These are phyloP conservation scores for Zaprionus taronus DNA, from an alignment of 1,140 invertebrate species.

Conservation along the genomic window DNA sequence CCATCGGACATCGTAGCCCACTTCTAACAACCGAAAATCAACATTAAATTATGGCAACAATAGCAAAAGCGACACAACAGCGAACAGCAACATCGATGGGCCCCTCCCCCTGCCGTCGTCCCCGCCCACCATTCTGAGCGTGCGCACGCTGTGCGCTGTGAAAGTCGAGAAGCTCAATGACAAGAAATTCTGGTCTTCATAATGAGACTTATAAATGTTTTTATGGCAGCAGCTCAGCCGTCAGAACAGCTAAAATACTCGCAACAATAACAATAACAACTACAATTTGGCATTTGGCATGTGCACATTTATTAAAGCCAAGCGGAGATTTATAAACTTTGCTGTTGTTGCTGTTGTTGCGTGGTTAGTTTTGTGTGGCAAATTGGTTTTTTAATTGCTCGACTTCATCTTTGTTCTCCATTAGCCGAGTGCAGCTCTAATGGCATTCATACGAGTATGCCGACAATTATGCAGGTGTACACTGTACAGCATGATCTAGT, in stretches of 20 bases:
- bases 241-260: conserved; percentile 54
- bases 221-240: conserved; percentile 71
- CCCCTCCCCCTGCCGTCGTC: background rate
- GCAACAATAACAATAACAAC: conserved; percentile 28
- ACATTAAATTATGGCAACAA: conserved; percentile 80
- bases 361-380: conserved; percentile 53
- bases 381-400: conserved; percentile 76
- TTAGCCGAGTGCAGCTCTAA: conserved; percentile 20
- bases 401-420: conserved; percentile 43
- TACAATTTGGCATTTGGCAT: conserved; percentile 70
- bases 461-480: conserved; percentile 47
- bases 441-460: conserved; percentile 8
- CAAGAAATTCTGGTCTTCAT: conserved; percentile 82
- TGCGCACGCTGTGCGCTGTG: conserved; percentile 69
- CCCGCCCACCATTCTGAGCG: conserved; percentile 33
- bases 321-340: conserved; percentile 56
- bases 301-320: conserved; percentile 79
- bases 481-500: conserved; percentile 42
- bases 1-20: conserved; percentile 64
- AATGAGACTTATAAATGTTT: conserved; percentile 82
- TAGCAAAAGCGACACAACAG: conserved; percentile 49
- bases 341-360: conserved; percentile 17
- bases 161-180: conserved; percentile 72
- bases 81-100: conserved; percentile 27
- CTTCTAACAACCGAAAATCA: conserved; percentile 76